These are phyloP conservation scores for Phylloscopus whistleri DNA, from an alignment of 2,113 vertebrate species.

Conservation along the genomic window DNA sequence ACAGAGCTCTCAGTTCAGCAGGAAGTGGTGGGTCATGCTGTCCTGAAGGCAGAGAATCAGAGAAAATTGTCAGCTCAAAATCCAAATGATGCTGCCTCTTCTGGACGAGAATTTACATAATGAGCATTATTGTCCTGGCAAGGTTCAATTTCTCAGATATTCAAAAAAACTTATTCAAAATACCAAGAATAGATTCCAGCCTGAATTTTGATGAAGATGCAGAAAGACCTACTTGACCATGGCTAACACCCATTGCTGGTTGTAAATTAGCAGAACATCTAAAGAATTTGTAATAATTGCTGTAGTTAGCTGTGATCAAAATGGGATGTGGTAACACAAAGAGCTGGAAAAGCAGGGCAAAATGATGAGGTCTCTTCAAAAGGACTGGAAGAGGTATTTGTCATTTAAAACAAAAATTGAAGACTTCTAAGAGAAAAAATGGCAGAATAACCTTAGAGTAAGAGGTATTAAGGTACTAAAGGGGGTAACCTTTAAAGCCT, in stretches of 20 bases:
- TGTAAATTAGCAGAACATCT: neutral
- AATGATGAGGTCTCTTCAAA: neutral
- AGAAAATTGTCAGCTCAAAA: neutral
- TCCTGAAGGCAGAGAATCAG: neutral
- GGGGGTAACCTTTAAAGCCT: slow-evolving; percentile 60
- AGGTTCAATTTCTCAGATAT: neutral
- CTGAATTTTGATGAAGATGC: neutral
- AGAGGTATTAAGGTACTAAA: slow-evolving; percentile 41
- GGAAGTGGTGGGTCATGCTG: neutral
- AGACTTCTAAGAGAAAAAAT: neutral
- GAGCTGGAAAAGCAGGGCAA: neutral
- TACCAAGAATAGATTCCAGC: neutral
- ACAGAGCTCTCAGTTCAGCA: neutral
- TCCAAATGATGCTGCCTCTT: neutral
- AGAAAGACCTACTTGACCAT: neutral
- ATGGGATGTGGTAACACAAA: neutral
- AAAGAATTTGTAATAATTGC: neutral
- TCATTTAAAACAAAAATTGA: slow-evolving; percentile 40
- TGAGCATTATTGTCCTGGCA: neutral
- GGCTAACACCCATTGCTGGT: neutral
- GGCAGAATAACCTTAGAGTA: slow-evolving; percentile 41
- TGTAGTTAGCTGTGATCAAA: neutral
- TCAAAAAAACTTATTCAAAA: neutral
- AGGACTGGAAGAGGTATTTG: neutral
- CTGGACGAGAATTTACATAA: neutral